Base-by-base conservation (phyloP, 2,113 vertebrate genomes). In the Corvus cornix region DNA sequence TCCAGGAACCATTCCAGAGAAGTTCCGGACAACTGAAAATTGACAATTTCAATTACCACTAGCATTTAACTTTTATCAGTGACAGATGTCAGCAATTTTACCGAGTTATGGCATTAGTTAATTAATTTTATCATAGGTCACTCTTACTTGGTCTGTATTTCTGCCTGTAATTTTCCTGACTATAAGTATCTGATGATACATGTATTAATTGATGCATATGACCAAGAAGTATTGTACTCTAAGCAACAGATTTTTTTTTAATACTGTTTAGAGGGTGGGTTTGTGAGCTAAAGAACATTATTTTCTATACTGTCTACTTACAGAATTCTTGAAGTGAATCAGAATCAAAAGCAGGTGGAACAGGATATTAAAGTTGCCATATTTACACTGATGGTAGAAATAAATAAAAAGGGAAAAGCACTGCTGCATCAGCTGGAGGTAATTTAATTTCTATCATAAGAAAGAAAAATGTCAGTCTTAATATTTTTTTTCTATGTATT, bases 281-380 rank as follows among this genome's bases (percentile, higher is more conserved):
- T 93, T 95, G 19, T 92, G 73, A 79, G 23, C 15, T 87, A 67
- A 95, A 87, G 14, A 48, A 44, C 9, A n/a, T 88, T 21, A 31
- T 78, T 95, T 95, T 94, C 37, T 94, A 9, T 79, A 18, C 33
- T 62, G 69, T 97, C 94, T 87, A 26, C 64, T 98, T 97, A 41
- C 96, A 99, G 99, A 96, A 99, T 99, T 91, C 98, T 99, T 89
- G 99, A 99, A 96, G 99, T 99, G 64, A 99, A 99, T 94, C 99
- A 99, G 96, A 99, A 99, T 97, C 99, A 99, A 75, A 99, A 99
- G 73, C 97, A 98, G 33, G 99, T 99, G 82, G 99, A 99, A 58
- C 99, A 99, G 93, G 99, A 99, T 96, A 99, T 99, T 90, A 99
- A 99, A 98, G 99, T 99, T 96, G 99, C 99, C 64, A 99, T 99